These are phyloP conservation scores for Amiota communis DNA, from an alignment of 2,888 invertebrate genomes.

Conservation along the genomic window DNA sequence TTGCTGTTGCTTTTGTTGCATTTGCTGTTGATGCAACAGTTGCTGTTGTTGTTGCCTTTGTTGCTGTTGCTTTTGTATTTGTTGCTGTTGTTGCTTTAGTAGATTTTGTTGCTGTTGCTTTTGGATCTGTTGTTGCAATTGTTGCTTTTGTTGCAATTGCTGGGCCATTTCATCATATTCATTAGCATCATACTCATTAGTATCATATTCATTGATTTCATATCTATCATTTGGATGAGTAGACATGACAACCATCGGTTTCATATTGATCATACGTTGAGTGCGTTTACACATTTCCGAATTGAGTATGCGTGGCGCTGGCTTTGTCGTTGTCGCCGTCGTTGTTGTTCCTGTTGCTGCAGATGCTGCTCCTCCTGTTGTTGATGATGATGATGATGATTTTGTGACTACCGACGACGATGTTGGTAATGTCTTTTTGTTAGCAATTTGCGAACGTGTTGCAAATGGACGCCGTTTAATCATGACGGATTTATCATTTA, in stretches of 20 bases:
- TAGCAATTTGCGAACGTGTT: slow-evolving; percentile 27
- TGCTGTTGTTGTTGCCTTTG: background rate
- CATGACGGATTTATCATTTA: slow-evolving; percentile 13
- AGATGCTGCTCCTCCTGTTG: background rate
- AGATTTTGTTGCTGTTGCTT: slow-evolving; percentile 19
- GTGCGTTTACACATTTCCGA: slow-evolving; percentile 69
- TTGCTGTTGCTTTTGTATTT: slow-evolving; percentile 8
- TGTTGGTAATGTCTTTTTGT: slow-evolving; percentile 33
- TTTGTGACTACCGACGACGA: background rate
- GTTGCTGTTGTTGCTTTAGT: slow-evolving; percentile 27
- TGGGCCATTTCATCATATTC: slow-evolving; percentile 43
- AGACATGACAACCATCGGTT: slow-evolving; percentile 60
- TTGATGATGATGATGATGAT: background rate
- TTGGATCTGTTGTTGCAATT: slow-evolving; percentile 15
- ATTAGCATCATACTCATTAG: slow-evolving; percentile 46
- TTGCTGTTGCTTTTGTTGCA: background rate
- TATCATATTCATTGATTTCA: slow-evolving; percentile 44
- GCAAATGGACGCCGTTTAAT: background rate
- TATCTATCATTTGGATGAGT: slow-evolving; percentile 7
- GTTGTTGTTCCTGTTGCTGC: background rate
- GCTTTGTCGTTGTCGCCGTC: slow-evolving; percentile 45
- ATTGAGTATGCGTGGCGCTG: slow-evolving; percentile 71
- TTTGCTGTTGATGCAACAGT: background rate
- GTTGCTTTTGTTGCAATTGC: background rate
- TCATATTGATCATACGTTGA: slow-evolving; percentile 66